These are phyloP conservation scores for Hymenochirus boettgeri DNA, from an alignment of 2,113 vertebrate species.

Conservation along the genomic window DNA sequence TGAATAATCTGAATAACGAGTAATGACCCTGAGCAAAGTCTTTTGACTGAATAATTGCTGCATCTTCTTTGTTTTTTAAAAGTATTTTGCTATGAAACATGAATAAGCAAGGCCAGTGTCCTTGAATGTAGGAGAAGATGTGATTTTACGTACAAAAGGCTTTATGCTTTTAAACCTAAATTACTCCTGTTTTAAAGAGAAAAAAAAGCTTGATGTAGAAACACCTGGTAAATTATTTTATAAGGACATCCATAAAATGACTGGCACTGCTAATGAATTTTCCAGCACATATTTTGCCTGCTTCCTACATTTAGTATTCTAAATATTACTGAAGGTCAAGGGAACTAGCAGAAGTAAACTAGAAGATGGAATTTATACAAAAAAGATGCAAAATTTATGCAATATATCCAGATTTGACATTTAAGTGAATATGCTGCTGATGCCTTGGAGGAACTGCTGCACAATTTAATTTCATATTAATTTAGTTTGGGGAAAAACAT, in stretches of 20 bases:
- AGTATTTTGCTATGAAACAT: neutral
- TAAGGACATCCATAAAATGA: slow-evolving; percentile 1
- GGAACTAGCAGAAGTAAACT: slow-evolving; percentile 12
- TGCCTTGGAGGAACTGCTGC: slow-evolving; percentile 37
- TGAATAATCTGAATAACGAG: too few species aligned
- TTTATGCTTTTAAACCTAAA: too few species aligned
- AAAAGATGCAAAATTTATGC: slow-evolving; percentile 41
- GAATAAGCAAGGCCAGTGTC: neutral
- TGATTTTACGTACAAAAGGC: neutral
- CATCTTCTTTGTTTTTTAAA: neutral
- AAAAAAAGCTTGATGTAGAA: too few species aligned
- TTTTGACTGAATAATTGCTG: neutral
- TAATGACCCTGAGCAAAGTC: neutral
- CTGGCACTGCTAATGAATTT: slow-evolving; percentile 1
- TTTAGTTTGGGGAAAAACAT: slow-evolving; percentile 31
- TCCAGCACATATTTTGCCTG: slow-evolving; percentile 7
- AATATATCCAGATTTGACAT: slow-evolving; percentile 42
- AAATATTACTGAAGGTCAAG: slow-evolving; percentile 36
- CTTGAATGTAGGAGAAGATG: neutral
- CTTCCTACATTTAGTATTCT: slow-evolving; percentile 23
- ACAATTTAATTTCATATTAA: slow-evolving; percentile 44
- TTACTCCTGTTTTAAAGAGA: too few species aligned
- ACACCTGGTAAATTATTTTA: neutral
- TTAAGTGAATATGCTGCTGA: slow-evolving; percentile 35
- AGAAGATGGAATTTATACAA: slow-evolving; percentile 31